Evolutionary conservation across 2,113 vertebrate genomes (phyloP), one percentile per base, ranked within the genome.

Genomic region (Mobula hypostoma): DNA sequence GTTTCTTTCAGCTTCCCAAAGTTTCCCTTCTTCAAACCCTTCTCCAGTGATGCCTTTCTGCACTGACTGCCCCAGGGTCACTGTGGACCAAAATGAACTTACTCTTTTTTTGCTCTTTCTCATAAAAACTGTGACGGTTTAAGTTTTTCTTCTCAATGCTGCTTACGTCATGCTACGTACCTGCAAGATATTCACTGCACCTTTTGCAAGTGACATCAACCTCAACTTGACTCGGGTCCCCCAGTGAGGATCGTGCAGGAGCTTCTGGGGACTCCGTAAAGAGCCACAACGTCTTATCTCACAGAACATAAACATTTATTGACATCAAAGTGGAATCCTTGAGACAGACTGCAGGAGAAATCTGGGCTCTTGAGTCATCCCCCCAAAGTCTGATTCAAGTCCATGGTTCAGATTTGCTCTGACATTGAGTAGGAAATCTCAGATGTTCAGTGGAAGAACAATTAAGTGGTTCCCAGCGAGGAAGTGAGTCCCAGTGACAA

Each of bases 271-370:
- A 61, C 63, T 68, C 17, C 77, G 24, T 58, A 19, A 58, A 95
- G 95, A 95, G 94, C 95, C 95, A 95, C 95, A 96, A 97, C 95
- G 95, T 96, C 95, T 96, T 96, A 97, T 96, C 96, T 95, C 95
- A 94, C 95, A 95, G 95, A 95, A 95, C 96, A 96, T 95, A 95
- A 95, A 96, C 95, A 96, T 96, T 96, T 96, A 96, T 96, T 96
- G 96, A 95, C 95, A 95, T 96, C 96, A 96, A 96, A 97, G 96
- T 96, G 95, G 95, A 94, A 96, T 96, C 96, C 97, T 95, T 97
- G 95, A 95, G 95, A 95, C 95, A 95, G 95, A 95, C 94, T 95
- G 1, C 56, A 95, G 94, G 95, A 95, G 94, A 93, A 48, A 80
- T 91, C 88, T 36, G 56, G 21, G 82, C 19, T 58, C 21, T 17